A percentile compares a stretch with the other conserved stretches of the same genome.
Evolutionary conservation across 2,113 vertebrate genomes (phyloP).

Genomic region (Corapipo altera): DNA sequence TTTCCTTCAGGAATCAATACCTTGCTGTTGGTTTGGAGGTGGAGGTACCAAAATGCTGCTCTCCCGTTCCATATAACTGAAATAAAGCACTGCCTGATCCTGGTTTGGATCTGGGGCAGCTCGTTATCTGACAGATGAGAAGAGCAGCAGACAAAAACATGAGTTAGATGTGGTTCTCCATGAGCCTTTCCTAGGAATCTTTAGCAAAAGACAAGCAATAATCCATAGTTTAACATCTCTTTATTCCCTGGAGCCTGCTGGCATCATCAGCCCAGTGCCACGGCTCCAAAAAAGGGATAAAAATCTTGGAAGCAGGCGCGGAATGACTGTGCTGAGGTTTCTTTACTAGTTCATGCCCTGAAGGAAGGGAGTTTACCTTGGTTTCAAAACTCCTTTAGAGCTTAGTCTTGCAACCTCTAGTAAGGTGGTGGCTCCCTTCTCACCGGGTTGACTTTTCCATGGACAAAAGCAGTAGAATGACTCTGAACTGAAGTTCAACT

Average conservation of each 20-base stretch:
- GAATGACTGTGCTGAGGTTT: background rate
- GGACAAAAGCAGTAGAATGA: background rate
- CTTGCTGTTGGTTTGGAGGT: background rate
- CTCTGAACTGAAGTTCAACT: fast-evolving
- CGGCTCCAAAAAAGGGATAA: background rate
- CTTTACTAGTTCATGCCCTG: background rate
- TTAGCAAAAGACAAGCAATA: background rate
- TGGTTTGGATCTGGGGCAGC: background rate
- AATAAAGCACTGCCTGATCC: background rate
- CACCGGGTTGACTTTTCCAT: background rate
- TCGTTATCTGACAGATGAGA: background rate
- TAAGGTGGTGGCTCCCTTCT: background rate
- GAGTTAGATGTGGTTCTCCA: background rate
- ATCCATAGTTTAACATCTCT: background rate
- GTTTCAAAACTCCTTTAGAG: background rate
- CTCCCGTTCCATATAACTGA: background rate
- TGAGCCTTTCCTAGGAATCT: background rate
- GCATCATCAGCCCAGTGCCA: background rate
- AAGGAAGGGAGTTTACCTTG: background rate
- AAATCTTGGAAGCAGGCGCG: background rate
- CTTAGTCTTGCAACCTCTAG: background rate
- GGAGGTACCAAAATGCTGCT: background rate
- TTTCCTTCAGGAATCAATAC: background rate
- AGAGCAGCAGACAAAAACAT: background rate
- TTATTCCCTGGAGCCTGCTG: background rate